These are phyloP conservation scores for Mesitornis unicolor DNA, from an alignment of 2,113 vertebrate species.

Conservation along the genomic window DNA sequence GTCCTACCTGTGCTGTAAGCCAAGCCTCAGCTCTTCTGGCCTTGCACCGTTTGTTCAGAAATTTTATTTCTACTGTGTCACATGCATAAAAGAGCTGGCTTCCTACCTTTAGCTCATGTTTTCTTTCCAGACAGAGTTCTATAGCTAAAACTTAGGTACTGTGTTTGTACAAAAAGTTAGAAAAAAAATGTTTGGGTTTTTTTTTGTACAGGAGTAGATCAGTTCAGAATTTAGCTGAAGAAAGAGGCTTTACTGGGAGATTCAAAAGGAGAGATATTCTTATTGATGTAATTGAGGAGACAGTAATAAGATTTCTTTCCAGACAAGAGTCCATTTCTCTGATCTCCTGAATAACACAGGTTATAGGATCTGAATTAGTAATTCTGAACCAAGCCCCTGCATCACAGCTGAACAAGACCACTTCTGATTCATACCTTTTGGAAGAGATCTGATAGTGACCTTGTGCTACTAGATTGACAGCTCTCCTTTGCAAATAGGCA, in stretches of 20 bases:
- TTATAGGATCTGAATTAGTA: background rate
- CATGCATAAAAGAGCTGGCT: background rate
- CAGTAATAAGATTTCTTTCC: background rate
- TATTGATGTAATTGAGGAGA: background rate
- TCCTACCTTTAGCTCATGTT: background rate
- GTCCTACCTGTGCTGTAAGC: background rate
- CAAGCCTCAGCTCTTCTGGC: background rate
- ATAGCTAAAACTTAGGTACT: background rate
- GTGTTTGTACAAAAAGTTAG: background rate
- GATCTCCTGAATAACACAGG: background rate
- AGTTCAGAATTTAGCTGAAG: background rate
- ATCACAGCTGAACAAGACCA: background rate
- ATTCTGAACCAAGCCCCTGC: background rate
- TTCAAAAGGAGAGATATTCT: background rate
- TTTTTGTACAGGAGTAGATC: background rate
- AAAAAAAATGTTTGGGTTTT: background rate
- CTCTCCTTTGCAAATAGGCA: background rate
- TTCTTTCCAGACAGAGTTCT: background rate
- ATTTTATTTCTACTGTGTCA: background rate
- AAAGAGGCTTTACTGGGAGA: background rate
- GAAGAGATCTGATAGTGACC: background rate
- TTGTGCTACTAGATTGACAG: accelerated
- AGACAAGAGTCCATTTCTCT: background rate
- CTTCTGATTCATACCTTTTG: background rate
- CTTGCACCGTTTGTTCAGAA: background rate